phyloP scores from a whole-genome alignment of 2,888 invertebrate genomes.

The Anthoptus insignis region DNA sequence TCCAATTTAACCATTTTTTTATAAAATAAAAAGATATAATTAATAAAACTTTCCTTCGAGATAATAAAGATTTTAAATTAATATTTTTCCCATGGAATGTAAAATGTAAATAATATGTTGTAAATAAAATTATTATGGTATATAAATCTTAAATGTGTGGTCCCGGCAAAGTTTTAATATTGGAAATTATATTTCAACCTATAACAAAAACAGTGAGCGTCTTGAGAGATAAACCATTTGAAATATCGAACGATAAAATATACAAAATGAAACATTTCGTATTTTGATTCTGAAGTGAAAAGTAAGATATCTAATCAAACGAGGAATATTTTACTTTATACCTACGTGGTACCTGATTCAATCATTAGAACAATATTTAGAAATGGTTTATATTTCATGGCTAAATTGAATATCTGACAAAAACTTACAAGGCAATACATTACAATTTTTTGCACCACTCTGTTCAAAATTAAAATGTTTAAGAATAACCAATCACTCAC shows the following conservation, averaged over 20 bases:
- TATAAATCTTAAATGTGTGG: constrained; percentile 10
- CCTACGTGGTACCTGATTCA: no score
- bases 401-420: background rate
- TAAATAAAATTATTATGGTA: background rate
- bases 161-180: background rate
- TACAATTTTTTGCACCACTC: background rate
- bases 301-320: no score
- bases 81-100: constrained; percentile 18
- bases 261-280: no score
- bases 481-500: background rate
- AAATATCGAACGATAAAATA: background rate
- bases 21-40: background rate
- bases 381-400: background rate
- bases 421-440: background rate
- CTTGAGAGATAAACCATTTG: background rate
- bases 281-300: no score
- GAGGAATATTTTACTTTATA: no score
- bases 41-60: background rate
- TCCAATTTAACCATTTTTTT: background rate
- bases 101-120: constrained; percentile 28
- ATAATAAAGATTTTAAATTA: background rate
- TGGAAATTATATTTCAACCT: background rate
- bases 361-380: no score
- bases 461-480: background rate
- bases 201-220: background rate